Conservation (phyloP, 1,140 invertebrate genomes). For the Diachasma alloeum region DNA sequence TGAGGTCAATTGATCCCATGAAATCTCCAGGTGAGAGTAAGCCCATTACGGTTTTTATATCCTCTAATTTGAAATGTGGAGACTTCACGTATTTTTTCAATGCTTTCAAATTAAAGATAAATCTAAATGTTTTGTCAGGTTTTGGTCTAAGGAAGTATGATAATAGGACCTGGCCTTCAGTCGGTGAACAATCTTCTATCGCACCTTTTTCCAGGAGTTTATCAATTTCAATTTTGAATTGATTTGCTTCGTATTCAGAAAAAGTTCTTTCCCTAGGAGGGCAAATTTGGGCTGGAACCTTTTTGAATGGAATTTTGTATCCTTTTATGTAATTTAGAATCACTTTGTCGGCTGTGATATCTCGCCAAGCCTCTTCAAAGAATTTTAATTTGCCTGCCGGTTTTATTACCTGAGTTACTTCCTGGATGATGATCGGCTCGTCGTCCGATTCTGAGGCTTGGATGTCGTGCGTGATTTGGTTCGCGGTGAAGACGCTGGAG, state of each 20-base stretch:
- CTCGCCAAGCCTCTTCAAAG: slow-evolving; percentile 13
- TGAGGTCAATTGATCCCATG: not conserved
- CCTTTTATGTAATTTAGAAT: slow-evolving; percentile 17
- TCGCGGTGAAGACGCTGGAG: not conserved
- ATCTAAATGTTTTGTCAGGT: not conserved
- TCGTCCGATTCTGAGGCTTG: not conserved
- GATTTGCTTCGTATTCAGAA: not conserved
- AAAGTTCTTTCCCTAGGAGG: not conserved
- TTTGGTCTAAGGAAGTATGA: not conserved
- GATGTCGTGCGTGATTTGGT: not conserved
- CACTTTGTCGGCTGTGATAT: slow-evolving; percentile 17
- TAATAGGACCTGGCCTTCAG: not conserved
- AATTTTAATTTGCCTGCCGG: not conserved
- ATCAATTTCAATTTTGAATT: not conserved
- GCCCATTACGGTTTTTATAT: not conserved
- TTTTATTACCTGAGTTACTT: slow-evolving; percentile 7
- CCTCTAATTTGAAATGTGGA: slow-evolving; percentile 6
- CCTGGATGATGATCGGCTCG: not conserved
- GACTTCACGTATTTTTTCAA: not conserved
- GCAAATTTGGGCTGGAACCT: not conserved
- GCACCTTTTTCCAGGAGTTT: not conserved
- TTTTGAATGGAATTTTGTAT: not conserved
- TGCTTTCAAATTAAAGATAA: slow-evolving; percentile 5
- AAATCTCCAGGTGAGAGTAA: not conserved
- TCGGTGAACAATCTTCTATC: not conserved